Base-by-base conservation (phyloP, 2,888 invertebrate genomes). In the Caenorhabditis sp. region DNA sequence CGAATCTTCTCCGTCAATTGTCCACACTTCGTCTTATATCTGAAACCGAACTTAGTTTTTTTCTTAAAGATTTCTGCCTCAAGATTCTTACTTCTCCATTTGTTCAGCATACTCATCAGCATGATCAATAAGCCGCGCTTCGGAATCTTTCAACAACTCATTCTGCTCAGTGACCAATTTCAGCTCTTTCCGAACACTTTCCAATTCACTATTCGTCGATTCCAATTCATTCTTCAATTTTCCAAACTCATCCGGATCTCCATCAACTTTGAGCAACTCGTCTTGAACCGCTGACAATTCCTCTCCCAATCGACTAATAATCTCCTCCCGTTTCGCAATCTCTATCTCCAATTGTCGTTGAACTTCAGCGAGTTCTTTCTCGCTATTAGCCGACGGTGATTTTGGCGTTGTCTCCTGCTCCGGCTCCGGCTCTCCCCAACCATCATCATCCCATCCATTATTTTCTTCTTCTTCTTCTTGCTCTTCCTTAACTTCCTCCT, bases 91-190 rank as follows among this genome's bases (percentile, higher is more conserved):
- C 52, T 21, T 20, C 23, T 79, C 79, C 64, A 70, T 70, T 38
- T 67, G 50, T 12, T 26, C 57, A 0, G 76, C 79, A 20, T 58
- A 80, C 20, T 78, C 76, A 36, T 80, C 77, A 1, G 77, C 77
- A n/a, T 72, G 72, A 56, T 80, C 77, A 63, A 80, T 58, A 0
- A 80, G 65, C 8, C 77, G 58, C 12, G 65, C 70, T 64, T 80
- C 80, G 3, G 76, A 76, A 50, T 78, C 77, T 52, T 80, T 76
- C 52, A 79, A 64, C 27, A 79, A 54, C 27, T 61, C 70, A 57
- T 79, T 79, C 57, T 79, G 79, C 12, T 75, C 67, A 52, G 5
- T 1, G 1, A 66, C 60, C 14, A 58, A 23, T 26, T 38, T n/a
- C 31, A 68, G 21, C 25, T 64, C 54, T 5, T 58, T 31, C n/a